Conservation (phyloP, 2,113 vertebrate genomes). For the Laticauda laticaudata region DNA sequence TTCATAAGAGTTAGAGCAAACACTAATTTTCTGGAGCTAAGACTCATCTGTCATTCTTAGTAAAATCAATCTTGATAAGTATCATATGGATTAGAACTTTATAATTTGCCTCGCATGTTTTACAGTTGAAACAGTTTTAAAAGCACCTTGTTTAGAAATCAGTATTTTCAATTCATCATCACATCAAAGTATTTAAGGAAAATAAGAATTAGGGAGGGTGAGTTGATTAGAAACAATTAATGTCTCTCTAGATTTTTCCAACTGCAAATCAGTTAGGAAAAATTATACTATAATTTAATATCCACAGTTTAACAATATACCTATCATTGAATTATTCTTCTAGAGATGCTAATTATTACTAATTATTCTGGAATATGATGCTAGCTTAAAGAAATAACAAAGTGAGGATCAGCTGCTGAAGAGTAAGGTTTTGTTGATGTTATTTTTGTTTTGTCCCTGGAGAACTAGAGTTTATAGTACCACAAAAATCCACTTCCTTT, state of each 20-base stretch:
- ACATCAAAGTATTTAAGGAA: background rate
- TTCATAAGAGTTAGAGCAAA: background rate
- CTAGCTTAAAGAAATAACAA: background rate
- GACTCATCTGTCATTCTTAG: background rate
- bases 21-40: background rate
- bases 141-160: background rate
- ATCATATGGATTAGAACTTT: background rate
- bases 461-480: background rate
- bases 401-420: background rate
- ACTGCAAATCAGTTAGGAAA: background rate
- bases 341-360: background rate
- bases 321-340: background rate
- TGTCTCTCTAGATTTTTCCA: background rate
- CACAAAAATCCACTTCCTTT: constrained; percentile 1
- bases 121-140: background rate
- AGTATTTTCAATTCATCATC: background rate
- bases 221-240: background rate
- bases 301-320: background rate
- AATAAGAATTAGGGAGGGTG: background rate
- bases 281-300: background rate
- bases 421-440: background rate
- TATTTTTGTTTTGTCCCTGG: background rate
- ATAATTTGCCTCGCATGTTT: background rate
- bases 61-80: background rate
- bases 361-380: background rate